Percentiles rank a stretch among this genome's conserved stretches.
These are phyloP conservation scores for Myripristis jacobus DNA, from an alignment of 2,797 vertebrate species.

Conservation along the genomic window DNA sequence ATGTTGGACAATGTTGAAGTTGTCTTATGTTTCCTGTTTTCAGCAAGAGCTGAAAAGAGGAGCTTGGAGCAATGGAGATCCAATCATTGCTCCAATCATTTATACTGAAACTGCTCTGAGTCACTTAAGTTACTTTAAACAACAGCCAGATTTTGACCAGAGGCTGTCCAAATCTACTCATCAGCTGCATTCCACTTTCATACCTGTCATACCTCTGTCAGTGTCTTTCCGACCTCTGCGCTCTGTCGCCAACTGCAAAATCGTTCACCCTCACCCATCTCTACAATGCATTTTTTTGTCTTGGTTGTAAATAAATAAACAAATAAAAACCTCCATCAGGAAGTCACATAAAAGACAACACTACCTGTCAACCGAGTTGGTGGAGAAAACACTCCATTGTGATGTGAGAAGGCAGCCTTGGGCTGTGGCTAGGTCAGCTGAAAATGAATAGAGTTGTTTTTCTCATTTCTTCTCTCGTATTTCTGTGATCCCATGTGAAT, in stretches of 20 bases:
- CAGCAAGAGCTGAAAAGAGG: too few relatives aligned
- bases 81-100: too few relatives aligned
- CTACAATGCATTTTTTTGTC: not conserved
- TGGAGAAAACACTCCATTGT: conserved; percentile 2
- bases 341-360: conserved; percentile 8
- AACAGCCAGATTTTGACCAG: not conserved
- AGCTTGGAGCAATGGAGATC: too few relatives aligned
- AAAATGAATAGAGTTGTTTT: conserved; percentile 62
- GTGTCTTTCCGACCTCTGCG: not conserved
- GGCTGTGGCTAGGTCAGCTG: conserved; percentile 51
- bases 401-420: conserved; percentile 38
- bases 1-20: too few relatives aligned
- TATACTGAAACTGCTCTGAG: too few relatives aligned
- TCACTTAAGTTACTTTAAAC: not conserved
- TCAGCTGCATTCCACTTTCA: not conserved
- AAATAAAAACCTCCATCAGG: conserved; percentile 3
- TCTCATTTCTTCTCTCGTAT: conserved; percentile 46
- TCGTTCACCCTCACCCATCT: not conserved
- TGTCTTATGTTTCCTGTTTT: too few relatives aligned
- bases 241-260: not conserved
- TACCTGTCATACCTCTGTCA: not conserved
- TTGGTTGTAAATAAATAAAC: conserved; percentile 19
- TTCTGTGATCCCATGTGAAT: conserved; percentile 47
- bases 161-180: not conserved
- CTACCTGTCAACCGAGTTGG: conserved; percentile 5